Percentiles rank a stretch among this genome's conserved stretches.
phyloP scores from a whole-genome alignment of 2,797 vertebrate genomes.

The Phalloptychus januarius region DNA sequence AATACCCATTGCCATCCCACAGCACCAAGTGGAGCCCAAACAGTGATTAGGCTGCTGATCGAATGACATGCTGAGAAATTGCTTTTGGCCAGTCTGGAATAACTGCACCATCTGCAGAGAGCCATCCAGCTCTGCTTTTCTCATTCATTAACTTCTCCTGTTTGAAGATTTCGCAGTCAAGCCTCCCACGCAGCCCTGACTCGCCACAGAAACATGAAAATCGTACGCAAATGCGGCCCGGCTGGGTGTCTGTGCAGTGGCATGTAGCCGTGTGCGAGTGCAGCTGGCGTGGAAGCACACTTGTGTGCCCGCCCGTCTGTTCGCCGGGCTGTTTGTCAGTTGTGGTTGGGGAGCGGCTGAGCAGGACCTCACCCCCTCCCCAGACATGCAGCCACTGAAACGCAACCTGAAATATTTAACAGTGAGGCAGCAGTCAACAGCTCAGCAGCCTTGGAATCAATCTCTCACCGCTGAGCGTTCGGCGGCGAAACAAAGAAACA shows the following conservation, averaged over 20 bases:
- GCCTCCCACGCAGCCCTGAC: conserved; percentile 11
- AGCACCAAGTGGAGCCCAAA: conserved; percentile 50
- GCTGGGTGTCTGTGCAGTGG: conserved; percentile 33
- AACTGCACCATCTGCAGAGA: conserved; percentile 62
- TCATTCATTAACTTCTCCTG: conserved; percentile 62
- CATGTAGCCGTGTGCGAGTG: conserved; percentile 34
- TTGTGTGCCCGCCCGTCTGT: conserved; percentile 56
- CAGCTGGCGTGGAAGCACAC: conserved; percentile 30
- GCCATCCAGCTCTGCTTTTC: conserved; percentile 27
- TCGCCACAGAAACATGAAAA: conserved; percentile 9
- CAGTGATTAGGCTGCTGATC: conserved; percentile 64
- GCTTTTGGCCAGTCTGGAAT: conserved; percentile 53
- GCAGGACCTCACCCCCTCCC: conserved; percentile 40
- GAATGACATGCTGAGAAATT: conserved; percentile 58
- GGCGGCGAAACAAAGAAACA: conserved; percentile 27
- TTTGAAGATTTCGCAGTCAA: conserved; percentile 35
- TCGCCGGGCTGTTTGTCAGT: conserved; percentile 60
- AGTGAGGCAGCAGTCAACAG: conserved; percentile 78
- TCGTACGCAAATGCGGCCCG: conserved; percentile 31
- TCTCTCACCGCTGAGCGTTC: conserved; percentile 58
- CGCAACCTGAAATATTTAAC: conserved; percentile 81
- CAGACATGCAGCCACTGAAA: conserved; percentile 64
- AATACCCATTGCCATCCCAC: conserved; percentile 29
- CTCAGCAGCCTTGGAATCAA: conserved; percentile 80
- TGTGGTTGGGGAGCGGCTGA: conserved; percentile 47